A percentile compares a stretch with the other conserved stretches of the same genome.
These are phyloP conservation scores for Melipona beecheii DNA, from an alignment of 2,888 invertebrate species.

Conservation along the genomic window DNA sequence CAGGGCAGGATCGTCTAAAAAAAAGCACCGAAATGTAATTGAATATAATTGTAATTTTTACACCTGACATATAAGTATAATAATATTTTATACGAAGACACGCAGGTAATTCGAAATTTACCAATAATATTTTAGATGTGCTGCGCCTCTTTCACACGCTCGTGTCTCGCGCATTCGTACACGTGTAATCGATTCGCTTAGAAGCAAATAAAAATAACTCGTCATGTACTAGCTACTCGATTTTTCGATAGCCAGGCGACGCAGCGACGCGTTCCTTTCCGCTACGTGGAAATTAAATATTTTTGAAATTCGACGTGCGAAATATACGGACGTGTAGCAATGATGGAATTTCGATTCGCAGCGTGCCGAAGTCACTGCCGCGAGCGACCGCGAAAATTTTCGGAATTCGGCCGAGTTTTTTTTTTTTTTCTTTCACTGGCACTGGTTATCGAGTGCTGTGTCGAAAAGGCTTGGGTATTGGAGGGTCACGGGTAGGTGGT, in stretches of 20 bases:
- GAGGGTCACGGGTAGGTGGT: background rate
- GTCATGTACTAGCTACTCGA: background rate
- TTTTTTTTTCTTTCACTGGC: background rate
- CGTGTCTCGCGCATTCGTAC: background rate
- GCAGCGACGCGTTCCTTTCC: background rate
- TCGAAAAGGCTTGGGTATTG: background rate
- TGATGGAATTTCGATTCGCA: slow-evolving; percentile 1
- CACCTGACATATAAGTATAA: no score
- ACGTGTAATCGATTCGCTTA: background rate
- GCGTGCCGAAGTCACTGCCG: no score
- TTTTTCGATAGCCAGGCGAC: background rate
- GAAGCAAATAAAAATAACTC: background rate
- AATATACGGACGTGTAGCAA: background rate
- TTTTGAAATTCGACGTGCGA: background rate
- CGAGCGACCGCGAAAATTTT: background rate
- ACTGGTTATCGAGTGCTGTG: background rate
- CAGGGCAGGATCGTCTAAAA: no score
- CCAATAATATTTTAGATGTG: no score
- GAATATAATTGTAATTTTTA: no score
- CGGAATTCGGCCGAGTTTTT: slow-evolving; percentile 23
- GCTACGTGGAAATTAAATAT: background rate
- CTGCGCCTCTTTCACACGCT: no score
- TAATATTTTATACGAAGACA: no score
- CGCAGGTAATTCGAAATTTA: no score
- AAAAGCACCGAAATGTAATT: no score